A percentile compares a stretch with the other conserved stretches of the same genome.
Evolutionary conservation across 64 coral and sea anemone genomes (phyloP).

Genomic region (Montipora foliosa): DNA sequence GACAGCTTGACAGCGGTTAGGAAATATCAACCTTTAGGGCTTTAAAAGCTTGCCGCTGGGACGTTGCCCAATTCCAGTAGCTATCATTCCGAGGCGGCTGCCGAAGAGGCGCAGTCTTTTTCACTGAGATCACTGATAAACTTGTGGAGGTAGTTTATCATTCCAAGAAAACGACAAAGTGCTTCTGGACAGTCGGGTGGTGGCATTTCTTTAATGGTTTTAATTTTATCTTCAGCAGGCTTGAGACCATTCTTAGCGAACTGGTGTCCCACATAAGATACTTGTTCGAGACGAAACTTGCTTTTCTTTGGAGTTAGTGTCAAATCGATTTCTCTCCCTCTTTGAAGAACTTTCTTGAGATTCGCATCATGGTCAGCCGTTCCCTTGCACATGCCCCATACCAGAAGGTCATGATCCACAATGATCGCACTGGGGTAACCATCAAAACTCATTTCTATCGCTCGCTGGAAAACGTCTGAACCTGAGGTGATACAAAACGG

Average conservation of each 20-base stretch:
- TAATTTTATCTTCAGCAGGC: slow-evolving; percentile 14
- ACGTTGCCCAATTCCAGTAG: background rate
- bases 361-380: slow-evolving; percentile 14
- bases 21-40: background rate
- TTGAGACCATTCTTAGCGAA: slow-evolving; percentile 13
- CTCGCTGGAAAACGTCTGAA: slow-evolving; percentile 15
- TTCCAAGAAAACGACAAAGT: slow-evolving; percentile 50
- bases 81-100: background rate
- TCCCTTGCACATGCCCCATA: background rate
- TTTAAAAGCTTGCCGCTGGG: slow-evolving; percentile 26
- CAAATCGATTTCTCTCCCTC: background rate
- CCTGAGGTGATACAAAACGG: slow-evolving; percentile 32
- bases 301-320: slow-evolving; percentile 36
- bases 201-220: background rate
- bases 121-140: slow-evolving; percentile 39
- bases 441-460: background rate
- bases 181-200: background rate
- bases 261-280: slow-evolving; percentile 8
- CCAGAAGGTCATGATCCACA: slow-evolving; percentile 35
- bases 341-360: background rate
- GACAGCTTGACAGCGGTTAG: slow-evolving; percentile 6
- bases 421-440: background rate
- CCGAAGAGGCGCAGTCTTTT: background rate
- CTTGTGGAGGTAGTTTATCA: slow-evolving; percentile 58
- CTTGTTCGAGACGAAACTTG: background rate